Conservation (phyloP, 2,797 vertebrate genomes). For the Luscinia luscinia region DNA sequence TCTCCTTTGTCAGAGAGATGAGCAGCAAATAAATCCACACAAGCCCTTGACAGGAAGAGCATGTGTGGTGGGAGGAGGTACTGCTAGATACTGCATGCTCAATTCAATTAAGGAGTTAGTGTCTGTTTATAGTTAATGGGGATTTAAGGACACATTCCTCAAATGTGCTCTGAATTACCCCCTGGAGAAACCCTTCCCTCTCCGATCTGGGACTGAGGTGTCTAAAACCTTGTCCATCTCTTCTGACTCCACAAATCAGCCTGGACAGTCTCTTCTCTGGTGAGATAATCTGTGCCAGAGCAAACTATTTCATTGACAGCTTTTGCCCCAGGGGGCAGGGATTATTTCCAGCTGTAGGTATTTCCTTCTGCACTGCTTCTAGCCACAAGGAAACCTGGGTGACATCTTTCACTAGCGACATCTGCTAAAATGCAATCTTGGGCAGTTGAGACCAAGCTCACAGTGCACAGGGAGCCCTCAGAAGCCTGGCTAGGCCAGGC, state of each 20-base stretch:
- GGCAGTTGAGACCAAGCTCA: neutral
- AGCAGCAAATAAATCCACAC: slow-evolving; percentile 1
- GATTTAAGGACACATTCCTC: slow-evolving; percentile 3
- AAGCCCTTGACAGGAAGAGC: slow-evolving; percentile 8
- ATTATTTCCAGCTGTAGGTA: neutral
- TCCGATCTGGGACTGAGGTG: neutral
- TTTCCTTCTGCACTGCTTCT: neutral
- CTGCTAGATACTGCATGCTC: neutral
- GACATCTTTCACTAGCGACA: neutral
- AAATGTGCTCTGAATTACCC: neutral
- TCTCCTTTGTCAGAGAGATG: slow-evolving; percentile 16
- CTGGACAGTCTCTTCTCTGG: neutral
- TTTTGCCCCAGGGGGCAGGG: neutral
- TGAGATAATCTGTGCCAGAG: neutral
- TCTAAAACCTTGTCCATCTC: neutral
- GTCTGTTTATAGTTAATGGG: neutral
- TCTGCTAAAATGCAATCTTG: neutral
- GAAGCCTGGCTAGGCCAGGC: neutral
- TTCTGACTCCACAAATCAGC: neutral
- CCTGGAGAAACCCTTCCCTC: neutral
- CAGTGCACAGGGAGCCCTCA: neutral
- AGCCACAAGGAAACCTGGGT: neutral
- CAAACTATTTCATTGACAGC: neutral
- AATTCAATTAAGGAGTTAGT: slow-evolving; percentile 5
- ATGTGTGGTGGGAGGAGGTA: neutral